These are phyloP conservation scores for Fistularia commersonii DNA, from an alignment of 2,797 vertebrate genomes.

Conservation along the genomic window DNA sequence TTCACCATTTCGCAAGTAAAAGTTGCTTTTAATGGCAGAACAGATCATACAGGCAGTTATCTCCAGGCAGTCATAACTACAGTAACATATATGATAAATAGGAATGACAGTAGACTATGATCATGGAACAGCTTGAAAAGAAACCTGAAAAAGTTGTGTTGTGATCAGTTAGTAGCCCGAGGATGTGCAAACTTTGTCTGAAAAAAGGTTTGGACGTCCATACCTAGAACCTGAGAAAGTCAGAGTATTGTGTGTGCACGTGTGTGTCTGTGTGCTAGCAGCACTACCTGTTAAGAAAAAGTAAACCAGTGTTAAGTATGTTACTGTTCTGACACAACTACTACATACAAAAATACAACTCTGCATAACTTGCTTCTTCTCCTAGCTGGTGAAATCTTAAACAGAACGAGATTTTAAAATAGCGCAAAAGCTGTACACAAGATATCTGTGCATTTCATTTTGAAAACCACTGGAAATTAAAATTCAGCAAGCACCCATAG, in stretches of 20 bases:
- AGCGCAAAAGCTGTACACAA: constrained; percentile 40
- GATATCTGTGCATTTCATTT: constrained; percentile 56
- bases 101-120: constrained; percentile 57
- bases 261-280: constrained; percentile 54
- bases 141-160: constrained; percentile 64
- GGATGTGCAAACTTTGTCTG: constrained; percentile 70
- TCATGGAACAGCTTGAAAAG: constrained; percentile 50
- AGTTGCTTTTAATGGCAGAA: constrained; percentile 33
- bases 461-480: constrained; percentile 48
- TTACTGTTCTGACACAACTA: constrained; percentile 67
- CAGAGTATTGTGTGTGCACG: constrained; percentile 45
- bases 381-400: constrained; percentile 43
- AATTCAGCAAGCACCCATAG: constrained; percentile 40
- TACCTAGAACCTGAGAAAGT: constrained; percentile 74
- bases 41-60: constrained; percentile 61
- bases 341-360: constrained; percentile 66
- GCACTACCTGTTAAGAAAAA: constrained; percentile 63
- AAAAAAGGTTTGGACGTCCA: constrained; percentile 49
- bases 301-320: constrained; percentile 68
- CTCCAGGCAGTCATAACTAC: constrained; percentile 64
- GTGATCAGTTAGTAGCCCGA: constrained; percentile 61
- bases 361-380: constrained; percentile 50
- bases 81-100: constrained; percentile 68
- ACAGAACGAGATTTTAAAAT: constrained; percentile 39
- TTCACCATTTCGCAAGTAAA: constrained; percentile 35